A percentile compares a stretch with the other conserved stretches of the same genome.
Conservation (phyloP, 2,113 vertebrate species). For the Actenoides hombroni region DNA sequence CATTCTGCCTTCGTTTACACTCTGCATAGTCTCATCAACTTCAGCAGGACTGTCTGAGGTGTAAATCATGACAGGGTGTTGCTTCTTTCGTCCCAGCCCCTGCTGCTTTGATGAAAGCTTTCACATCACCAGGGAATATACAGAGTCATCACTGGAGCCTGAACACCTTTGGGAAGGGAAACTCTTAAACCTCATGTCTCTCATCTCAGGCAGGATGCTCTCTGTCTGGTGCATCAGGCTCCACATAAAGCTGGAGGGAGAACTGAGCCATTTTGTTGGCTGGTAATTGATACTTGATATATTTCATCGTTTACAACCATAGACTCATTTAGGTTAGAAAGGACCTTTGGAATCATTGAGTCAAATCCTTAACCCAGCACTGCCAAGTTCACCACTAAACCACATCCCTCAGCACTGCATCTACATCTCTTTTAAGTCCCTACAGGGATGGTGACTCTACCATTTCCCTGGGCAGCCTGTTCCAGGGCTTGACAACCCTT, state of each 20-base stretch:
- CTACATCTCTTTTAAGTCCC: neutral
- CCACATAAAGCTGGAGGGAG: accelerated
- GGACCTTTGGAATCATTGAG: neutral
- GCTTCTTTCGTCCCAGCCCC: neutral
- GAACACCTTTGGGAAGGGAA: neutral
- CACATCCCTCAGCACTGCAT: neutral
- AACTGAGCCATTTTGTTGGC: neutral
- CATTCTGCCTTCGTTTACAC: neutral
- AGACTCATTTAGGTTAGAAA: neutral
- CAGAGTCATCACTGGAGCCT: neutral
- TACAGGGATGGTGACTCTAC: neutral
- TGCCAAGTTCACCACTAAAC: neutral
- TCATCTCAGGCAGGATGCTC: neutral
- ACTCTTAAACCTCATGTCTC: neutral
- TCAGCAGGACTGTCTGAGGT: neutral
- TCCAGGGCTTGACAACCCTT: neutral
- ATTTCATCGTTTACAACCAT: neutral
- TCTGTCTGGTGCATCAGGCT: accelerated
- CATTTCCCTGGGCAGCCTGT: neutral
- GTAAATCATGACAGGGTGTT: neutral
- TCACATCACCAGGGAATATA: neutral
- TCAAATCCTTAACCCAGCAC: neutral
- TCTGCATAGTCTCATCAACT: neutral
- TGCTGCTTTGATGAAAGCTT: neutral
- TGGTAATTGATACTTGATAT: neutral